Evolutionary conservation across 1,140 invertebrate genomes (phyloP).

Genomic region (Bombus pyrosoma): DNA sequence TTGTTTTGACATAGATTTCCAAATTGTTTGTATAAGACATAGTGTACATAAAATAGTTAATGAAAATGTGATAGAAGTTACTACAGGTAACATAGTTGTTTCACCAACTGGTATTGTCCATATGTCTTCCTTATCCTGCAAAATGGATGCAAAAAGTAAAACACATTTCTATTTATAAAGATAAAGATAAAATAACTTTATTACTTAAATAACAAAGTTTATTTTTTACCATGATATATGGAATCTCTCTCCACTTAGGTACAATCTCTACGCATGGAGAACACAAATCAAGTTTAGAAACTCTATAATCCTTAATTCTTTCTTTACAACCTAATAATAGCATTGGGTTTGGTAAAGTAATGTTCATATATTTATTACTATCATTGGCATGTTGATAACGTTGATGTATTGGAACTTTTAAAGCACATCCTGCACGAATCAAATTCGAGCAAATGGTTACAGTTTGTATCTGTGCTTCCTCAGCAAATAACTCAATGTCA

Average conservation of each 20-base stretch:
- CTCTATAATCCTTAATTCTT: constrained; percentile 68
- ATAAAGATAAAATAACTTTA: background rate
- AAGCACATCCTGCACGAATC: constrained; percentile 36
- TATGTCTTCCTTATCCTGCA: constrained; percentile 47
- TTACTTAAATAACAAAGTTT: background rate
- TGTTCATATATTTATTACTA: constrained; percentile 63
- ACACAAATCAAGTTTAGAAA: constrained; percentile 74
- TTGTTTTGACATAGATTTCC: constrained; percentile 25
- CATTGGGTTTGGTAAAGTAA: constrained; percentile 67
- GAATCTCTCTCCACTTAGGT: constrained; percentile 75
- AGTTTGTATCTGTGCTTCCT: constrained; percentile 74
- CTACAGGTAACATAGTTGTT: constrained; percentile 34
- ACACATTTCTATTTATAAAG: background rate
- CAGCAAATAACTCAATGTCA: constrained; percentile 76
- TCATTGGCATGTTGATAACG: constrained; percentile 75
- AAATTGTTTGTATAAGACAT: constrained; percentile 60
- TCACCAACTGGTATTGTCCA: constrained; percentile 77
- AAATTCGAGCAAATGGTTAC: constrained; percentile 73
- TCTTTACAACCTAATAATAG: constrained; percentile 76
- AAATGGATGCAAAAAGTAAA: background rate
- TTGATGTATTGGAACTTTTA: constrained; percentile 77
- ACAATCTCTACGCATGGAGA: constrained; percentile 67
- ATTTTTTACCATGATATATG: constrained; percentile 69
- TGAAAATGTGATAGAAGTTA: constrained; percentile 66
- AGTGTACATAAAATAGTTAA: constrained; percentile 61